These are phyloP conservation scores for Lutraria lutraria DNA, from an alignment of 2,888 invertebrate species.

Conservation along the genomic window DNA sequence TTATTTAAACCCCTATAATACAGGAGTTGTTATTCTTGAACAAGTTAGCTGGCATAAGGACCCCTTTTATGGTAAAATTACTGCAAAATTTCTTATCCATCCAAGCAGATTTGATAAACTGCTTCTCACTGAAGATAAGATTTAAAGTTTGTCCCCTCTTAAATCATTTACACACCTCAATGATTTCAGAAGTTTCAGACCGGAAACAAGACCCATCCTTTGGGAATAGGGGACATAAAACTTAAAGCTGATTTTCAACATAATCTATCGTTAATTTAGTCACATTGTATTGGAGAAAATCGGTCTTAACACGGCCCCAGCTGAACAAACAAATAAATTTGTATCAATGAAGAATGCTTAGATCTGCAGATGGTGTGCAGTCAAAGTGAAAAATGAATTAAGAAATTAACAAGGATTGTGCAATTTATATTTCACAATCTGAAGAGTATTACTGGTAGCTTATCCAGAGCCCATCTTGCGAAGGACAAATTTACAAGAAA, in stretches of 20 bases:
- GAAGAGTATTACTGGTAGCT: slow-evolving; percentile 27
- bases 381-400: slow-evolving; percentile 36
- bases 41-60: slow-evolving; percentile 19
- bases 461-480: neutral
- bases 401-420: slow-evolving; percentile 42
- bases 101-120: slow-evolving; percentile 52
- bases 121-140: slow-evolving; percentile 45
- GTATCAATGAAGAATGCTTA: neutral
- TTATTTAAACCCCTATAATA: slow-evolving; percentile 16
- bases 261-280: slow-evolving; percentile 39
- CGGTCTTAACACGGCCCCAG: slow-evolving; percentile 38
- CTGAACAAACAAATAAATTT: slow-evolving; percentile 48
- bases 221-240: slow-evolving; percentile 41
- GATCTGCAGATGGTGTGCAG: slow-evolving; percentile 38
- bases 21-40: neutral
- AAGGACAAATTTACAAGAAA: neutral
- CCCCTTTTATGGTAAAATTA: slow-evolving; percentile 44
- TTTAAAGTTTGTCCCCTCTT: slow-evolving; percentile 33
- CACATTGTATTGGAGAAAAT: slow-evolving; percentile 28
- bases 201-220: slow-evolving; percentile 32
- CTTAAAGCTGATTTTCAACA: slow-evolving; percentile 45
- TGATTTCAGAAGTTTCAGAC: slow-evolving; percentile 34
- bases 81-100: slow-evolving; percentile 34
- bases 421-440: slow-evolving; percentile 43
- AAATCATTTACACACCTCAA: slow-evolving; percentile 41